phyloP scores from a whole-genome alignment of 2,113 vertebrate genomes.

The Lanius collurio region DNA sequence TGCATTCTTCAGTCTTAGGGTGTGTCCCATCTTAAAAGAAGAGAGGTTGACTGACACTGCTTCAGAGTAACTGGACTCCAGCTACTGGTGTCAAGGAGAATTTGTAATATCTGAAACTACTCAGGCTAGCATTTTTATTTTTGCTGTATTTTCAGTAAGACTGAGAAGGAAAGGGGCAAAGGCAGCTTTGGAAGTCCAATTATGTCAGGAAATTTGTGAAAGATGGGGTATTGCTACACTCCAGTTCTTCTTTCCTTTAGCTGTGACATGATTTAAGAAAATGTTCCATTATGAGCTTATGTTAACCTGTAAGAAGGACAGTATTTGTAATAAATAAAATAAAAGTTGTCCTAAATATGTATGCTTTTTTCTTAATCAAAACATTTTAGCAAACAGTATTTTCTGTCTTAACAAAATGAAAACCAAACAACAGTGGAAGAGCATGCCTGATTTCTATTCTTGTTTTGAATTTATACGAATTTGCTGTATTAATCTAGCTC shows the following conservation, averaged over 20 bases:
- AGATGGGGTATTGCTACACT: neutral
- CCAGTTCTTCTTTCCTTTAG: neutral
- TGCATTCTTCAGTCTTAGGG: neutral
- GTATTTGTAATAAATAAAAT: neutral
- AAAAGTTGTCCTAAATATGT: neutral
- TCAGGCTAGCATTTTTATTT: neutral
- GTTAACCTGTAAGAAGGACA: neutral
- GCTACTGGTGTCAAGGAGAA: neutral
- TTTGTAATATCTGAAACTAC: neutral
- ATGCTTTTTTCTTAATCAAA: neutral
- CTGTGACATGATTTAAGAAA: neutral
- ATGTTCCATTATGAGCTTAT: neutral
- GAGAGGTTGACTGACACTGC: neutral
- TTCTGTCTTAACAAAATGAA: neutral
- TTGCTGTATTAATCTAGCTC: neutral
- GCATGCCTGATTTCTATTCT: neutral
- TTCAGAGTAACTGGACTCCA: neutral
- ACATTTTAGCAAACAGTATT: neutral
- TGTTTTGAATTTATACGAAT: neutral
- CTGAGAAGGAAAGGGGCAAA: fast-evolving
- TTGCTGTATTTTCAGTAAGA: neutral
- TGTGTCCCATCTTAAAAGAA: neutral
- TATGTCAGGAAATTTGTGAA: neutral
- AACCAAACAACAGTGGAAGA: neutral
- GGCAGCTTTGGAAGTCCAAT: neutral